phyloP scores from a whole-genome alignment of 2,888 invertebrate genomes.

The Morpho achilles region DNA sequence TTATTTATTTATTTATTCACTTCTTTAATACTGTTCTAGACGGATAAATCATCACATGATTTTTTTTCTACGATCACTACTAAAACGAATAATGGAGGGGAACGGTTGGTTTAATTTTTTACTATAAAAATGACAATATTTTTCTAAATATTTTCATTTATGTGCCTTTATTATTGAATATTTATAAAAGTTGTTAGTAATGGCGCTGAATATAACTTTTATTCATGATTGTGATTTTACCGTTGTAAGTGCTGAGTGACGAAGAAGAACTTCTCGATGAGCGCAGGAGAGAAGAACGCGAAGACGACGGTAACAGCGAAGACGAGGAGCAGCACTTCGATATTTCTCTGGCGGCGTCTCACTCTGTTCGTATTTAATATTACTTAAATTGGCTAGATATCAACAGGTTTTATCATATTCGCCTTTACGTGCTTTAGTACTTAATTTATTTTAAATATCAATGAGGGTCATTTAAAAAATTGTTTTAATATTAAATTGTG shows the following conservation, averaged over 20 bases:
- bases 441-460: no score
- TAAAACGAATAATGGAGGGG: slow-evolving; percentile 45
- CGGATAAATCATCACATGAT: slow-evolving; percentile 23
- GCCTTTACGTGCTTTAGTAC: no score
- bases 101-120: slow-evolving; percentile 33
- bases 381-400: background rate
- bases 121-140: slow-evolving; percentile 19
- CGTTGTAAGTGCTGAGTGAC: slow-evolving; percentile 17
- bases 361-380: slow-evolving; percentile 48
- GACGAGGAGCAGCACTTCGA: slow-evolving; percentile 55
- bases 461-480: no score
- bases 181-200: no score
- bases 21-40: no score
- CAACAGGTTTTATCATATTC: no score
- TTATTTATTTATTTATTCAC: no score
- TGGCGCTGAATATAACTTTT: no score
- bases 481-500: no score
- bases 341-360: slow-evolving; percentile 58
- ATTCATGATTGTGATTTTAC: no score
- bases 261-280: slow-evolving; percentile 17
- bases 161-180: no score
- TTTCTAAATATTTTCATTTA: no score
- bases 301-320: slow-evolving; percentile 26
- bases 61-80: slow-evolving; percentile 36
- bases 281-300: slow-evolving; percentile 13